Conservation (phyloP, 2,113 vertebrate species). For the Acanthisitta chloris region DNA sequence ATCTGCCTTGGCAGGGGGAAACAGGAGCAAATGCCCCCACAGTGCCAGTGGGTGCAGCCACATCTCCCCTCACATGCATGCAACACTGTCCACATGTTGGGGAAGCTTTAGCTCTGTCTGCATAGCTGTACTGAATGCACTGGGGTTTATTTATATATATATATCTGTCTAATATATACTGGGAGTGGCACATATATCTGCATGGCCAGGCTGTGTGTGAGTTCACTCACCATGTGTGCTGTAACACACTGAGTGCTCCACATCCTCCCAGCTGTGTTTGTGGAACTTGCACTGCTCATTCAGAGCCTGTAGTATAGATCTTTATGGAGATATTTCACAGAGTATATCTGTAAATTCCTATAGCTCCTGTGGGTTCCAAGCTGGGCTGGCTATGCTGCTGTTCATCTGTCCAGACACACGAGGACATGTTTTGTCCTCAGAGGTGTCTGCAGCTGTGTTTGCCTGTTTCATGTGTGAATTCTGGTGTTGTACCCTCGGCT, state of each 20-base stretch:
- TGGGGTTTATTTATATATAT: fast-evolving
- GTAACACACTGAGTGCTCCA: fast-evolving
- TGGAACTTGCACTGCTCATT: not conserved
- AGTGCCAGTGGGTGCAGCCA: not conserved
- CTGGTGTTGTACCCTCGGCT: not conserved
- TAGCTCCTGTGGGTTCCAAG: not conserved
- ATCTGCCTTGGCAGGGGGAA: fast-evolving
- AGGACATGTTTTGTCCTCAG: not conserved
- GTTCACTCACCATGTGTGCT: not conserved
- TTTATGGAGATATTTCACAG: fast-evolving
- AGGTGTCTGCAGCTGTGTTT: fast-evolving
- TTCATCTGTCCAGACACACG: not conserved
- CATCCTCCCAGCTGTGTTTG: not conserved
- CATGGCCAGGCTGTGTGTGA: fast-evolving
- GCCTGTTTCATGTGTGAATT: not conserved
- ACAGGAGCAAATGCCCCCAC: fast-evolving
- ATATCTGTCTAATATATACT: fast-evolving
- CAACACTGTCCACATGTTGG: not conserved
- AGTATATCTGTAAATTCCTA: not conserved
- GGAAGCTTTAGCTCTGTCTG: not conserved
- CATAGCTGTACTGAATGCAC: fast-evolving
- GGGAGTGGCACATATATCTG: not conserved
- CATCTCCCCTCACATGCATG: fast-evolving
- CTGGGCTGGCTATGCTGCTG: fast-evolving
- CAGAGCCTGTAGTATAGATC: fast-evolving